These are phyloP conservation scores for Pygocentrus nattereri DNA, from an alignment of 2,797 vertebrate genomes.

Conservation along the genomic window DNA sequence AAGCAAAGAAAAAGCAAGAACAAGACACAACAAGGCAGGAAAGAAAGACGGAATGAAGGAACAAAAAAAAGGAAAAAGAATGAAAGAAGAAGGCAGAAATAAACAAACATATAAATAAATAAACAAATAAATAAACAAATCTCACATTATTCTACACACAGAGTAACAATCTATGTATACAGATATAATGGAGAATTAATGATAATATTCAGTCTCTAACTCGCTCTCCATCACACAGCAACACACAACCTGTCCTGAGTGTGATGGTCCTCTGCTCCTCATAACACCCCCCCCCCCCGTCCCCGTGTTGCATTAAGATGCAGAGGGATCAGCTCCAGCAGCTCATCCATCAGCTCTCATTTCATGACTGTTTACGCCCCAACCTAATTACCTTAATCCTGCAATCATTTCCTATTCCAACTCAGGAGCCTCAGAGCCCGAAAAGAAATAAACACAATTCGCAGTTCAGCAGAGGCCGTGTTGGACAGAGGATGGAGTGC, in stretches of 20 bases:
- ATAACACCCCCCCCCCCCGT: too few species aligned
- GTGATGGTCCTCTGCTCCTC: neutral
- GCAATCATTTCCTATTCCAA: slow-evolving; percentile 17
- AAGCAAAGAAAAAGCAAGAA: too few species aligned
- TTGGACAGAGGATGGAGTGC: neutral
- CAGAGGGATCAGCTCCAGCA: neutral
- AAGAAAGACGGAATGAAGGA: too few species aligned
- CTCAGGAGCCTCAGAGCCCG: neutral
- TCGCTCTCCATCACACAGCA: too few species aligned
- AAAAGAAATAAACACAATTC: slow-evolving; percentile 8
- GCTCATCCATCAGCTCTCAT: slow-evolving; percentile 35
- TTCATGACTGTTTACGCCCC: slow-evolving; percentile 35
- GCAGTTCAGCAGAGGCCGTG: neutral
- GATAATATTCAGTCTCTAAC: neutral
- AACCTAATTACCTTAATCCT: slow-evolving; percentile 38
- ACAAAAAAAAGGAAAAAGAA: too few species aligned
- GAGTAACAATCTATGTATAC: too few species aligned
- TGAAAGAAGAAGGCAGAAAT: neutral
- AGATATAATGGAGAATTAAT: neutral
- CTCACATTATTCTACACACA: too few species aligned
- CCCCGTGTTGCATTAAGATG: slow-evolving; percentile 29
- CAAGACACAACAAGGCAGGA: too few species aligned
- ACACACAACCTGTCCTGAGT: neutral
- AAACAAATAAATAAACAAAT: neutral
- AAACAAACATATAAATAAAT: neutral